A percentile compares a stretch with the other conserved stretches of the same genome.
Evolutionary conservation across 2,888 invertebrate species (phyloP).

Genomic region (Apodemia zela): DNA sequence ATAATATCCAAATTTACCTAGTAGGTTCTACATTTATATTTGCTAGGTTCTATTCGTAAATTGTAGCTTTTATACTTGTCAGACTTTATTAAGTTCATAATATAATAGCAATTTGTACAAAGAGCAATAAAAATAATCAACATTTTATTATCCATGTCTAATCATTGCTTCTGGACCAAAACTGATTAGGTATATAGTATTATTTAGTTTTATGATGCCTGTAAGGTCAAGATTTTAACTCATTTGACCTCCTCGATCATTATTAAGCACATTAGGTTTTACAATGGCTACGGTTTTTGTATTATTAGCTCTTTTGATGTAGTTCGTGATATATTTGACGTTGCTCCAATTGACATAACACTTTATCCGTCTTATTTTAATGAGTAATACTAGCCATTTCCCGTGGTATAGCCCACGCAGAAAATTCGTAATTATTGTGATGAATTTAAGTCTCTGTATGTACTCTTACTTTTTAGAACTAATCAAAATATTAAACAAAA

Average conservation of each 20-base stretch:
- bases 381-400: no score
- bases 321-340: neutral
- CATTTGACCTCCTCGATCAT: constrained; percentile 3
- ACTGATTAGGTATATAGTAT: constrained; percentile 5
- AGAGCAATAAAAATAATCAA: constrained; percentile 29
- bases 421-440: no score
- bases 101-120: constrained; percentile 5
- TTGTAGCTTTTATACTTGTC: neutral
- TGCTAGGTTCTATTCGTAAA: no score
- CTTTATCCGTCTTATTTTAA: no score
- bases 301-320: neutral
- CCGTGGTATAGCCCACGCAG: no score
- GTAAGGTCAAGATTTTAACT: constrained; percentile 17
- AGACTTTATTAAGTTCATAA: neutral
- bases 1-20: no score
- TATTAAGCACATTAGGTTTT: neutral
- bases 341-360: neutral
- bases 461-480: no score
- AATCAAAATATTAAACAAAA: no score
- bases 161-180: constrained; percentile 43
- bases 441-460: no score
- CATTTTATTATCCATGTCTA: constrained; percentile 55
- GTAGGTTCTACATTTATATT: no score
- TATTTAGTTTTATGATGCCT: constrained; percentile 19
- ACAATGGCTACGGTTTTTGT: neutral